Percentiles rank a stretch among this genome's conserved stretches.
These are phyloP conservation scores for Pseudomyrmex sp. DNA, from an alignment of 1,140 invertebrate species.

Conservation along the genomic window DNA sequence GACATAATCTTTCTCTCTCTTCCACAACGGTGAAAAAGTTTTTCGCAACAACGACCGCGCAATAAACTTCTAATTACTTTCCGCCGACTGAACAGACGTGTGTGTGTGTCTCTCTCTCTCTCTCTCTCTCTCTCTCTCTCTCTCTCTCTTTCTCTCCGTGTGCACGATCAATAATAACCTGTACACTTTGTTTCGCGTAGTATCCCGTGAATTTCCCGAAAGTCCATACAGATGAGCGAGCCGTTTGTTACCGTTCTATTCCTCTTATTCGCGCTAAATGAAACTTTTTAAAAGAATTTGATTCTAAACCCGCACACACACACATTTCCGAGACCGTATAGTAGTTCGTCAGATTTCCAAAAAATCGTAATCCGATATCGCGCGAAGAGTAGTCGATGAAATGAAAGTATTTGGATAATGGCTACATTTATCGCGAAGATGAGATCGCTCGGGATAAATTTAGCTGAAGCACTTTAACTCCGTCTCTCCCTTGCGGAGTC, in stretches of 20 bases:
- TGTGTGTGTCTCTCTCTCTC: not conserved
- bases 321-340: too few relatives aligned
- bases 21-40: conserved; percentile 25
- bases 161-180: conserved; percentile 7
- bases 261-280: not conserved
- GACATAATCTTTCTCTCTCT: conserved; percentile 36
- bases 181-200: conserved; percentile 11
- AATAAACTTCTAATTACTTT: conserved; percentile 65
- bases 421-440: not conserved
- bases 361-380: not conserved
- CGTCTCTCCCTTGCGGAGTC: not conserved
- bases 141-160: too few relatives aligned
- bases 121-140: too few relatives aligned
- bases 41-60: conserved; percentile 20
- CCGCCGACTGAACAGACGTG: conserved; percentile 2
- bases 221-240: conserved; percentile 16
- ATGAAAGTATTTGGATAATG: not conserved
- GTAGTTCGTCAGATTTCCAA: not conserved
- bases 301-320: not conserved
- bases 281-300: not conserved
- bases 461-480: not conserved
- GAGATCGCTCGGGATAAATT: not conserved
- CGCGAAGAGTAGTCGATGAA: not conserved
- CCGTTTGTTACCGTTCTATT: conserved; percentile 3
- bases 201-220: conserved; percentile 22